These are phyloP conservation scores for Taenaris catops DNA, from an alignment of 2,888 invertebrate species.

Conservation along the genomic window DNA sequence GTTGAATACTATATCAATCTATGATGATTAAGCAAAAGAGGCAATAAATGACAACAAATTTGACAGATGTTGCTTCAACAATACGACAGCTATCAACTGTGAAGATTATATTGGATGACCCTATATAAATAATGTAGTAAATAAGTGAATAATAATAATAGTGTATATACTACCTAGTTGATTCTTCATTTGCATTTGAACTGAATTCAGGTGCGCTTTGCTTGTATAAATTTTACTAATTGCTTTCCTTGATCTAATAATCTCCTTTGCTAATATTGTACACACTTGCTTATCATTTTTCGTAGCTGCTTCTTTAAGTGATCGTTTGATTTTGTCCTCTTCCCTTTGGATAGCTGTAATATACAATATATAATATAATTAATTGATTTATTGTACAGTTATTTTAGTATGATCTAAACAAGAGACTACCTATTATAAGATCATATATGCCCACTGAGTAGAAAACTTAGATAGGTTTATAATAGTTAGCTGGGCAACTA, in stretches of 20 bases:
- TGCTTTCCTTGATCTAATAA: constrained; percentile 92
- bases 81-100: too few species aligned
- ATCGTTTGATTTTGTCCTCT: constrained; percentile 96
- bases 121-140: constrained; percentile 1
- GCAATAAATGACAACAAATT: too few species aligned
- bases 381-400: too few species aligned
- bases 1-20: too few species aligned
- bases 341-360: constrained; percentile 93
- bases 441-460: too few species aligned
- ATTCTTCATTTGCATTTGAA: constrained; percentile 98
- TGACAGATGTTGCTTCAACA: too few species aligned
- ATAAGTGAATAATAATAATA: neutral
- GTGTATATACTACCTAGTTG: constrained; percentile 85
- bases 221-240: constrained; percentile 95
- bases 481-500: too few species aligned
- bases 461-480: too few species aligned
- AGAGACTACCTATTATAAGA: too few species aligned
- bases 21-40: too few species aligned
- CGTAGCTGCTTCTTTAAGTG: constrained; percentile 96
- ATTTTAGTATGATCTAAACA: too few species aligned
- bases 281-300: constrained; percentile 97
- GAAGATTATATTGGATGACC: neutral
- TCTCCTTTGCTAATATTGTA: constrained; percentile 94
- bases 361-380: too few species aligned
- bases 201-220: constrained; percentile 98